Evolutionary conservation across 2,888 invertebrate species (phyloP).

Genomic region (Tetragnatha montana): DNA sequence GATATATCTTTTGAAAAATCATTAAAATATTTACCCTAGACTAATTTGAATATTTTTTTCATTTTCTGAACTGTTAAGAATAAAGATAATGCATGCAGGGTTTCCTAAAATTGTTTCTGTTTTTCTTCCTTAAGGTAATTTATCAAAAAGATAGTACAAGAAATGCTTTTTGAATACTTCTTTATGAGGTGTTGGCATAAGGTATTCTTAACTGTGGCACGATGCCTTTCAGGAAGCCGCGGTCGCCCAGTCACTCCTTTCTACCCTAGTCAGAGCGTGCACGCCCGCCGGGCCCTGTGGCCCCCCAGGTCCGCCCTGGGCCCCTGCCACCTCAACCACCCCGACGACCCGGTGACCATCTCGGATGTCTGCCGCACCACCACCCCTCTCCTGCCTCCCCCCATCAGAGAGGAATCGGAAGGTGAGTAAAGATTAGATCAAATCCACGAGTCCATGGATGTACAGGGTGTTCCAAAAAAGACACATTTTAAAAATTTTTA

Average conservation of each 20-base stretch:
- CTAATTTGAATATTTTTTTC: no score
- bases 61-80: no score
- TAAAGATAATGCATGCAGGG: no score
- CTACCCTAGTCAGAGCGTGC: conserved; percentile 21
- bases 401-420: conserved; percentile 54
- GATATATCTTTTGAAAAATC: no score
- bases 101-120: no score
- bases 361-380: conserved; percentile 63
- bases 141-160: no score
- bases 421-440: conserved; percentile 19
- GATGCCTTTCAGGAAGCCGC: conserved; percentile 35
- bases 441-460: no score
- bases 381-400: conserved; percentile 65
- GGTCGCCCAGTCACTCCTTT: conserved; percentile 1
- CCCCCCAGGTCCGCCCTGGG: background rate
- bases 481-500: no score
- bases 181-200: no score
- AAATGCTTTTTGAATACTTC: no score
- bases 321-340: conserved; percentile 20
- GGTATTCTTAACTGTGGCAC: background rate
- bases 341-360: conserved; percentile 56
- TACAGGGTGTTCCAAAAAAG: background rate
- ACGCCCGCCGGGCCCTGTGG: conserved; percentile 17
- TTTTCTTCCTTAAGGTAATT: background rate
- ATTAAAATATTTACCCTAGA: no score